Conservation (phyloP, 2,888 invertebrate species). For the Spisula subtruncata region DNA sequence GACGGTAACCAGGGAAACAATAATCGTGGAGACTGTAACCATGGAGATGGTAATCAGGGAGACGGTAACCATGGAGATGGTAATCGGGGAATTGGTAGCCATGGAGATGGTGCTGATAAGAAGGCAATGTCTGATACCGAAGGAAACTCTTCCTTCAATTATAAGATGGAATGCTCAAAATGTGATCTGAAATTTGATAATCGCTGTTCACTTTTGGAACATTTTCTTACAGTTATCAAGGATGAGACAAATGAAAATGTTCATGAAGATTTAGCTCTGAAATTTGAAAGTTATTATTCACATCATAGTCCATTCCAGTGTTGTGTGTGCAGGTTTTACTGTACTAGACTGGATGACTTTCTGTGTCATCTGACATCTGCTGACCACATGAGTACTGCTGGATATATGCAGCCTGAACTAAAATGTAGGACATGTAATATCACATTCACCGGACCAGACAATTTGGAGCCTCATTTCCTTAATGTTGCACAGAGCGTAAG, state of each 20-base stretch:
- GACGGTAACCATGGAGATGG: background rate
- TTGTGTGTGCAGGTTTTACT: slow-evolving; percentile 94
- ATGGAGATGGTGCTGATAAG: background rate
- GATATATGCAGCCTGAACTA: slow-evolving; percentile 80
- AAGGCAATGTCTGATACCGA: background rate
- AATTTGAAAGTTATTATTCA: slow-evolving; percentile 89
- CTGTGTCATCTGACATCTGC: slow-evolving; percentile 88
- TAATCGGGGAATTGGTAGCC: background rate
- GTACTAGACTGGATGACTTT: slow-evolving; percentile 91
- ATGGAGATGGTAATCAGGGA: no score
- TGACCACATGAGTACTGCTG: slow-evolving; percentile 75
- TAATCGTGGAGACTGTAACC: background rate
- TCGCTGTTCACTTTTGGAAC: slow-evolving; percentile 83
- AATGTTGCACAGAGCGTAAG: background rate
- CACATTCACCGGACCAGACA: background rate
- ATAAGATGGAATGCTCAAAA: slow-evolving; percentile 47
- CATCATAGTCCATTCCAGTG: slow-evolving; percentile 95
- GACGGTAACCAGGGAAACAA: no score
- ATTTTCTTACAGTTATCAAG: slow-evolving; percentile 90
- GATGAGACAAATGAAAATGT: slow-evolving; percentile 89
- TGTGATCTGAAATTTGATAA: slow-evolving; percentile 84
- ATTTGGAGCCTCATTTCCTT: background rate
- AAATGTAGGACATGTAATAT: slow-evolving; percentile 84
- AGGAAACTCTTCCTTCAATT: background rate
- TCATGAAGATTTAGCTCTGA: slow-evolving; percentile 93